Evolutionary conservation across 2,797 vertebrate genomes (phyloP).

Genomic region (Tragelaphus oryx): DNA sequence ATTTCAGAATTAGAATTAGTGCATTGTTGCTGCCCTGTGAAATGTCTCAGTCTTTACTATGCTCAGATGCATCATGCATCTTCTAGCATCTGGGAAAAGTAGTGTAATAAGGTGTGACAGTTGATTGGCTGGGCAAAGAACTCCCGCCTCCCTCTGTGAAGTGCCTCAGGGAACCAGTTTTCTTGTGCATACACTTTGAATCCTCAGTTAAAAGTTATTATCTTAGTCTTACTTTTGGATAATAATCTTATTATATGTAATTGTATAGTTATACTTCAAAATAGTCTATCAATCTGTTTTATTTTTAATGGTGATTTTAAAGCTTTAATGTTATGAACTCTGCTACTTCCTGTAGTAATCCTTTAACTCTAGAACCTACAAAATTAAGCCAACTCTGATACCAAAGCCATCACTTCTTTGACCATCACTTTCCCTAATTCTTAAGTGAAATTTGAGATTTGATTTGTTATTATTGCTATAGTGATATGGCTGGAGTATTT

Average conservation of each 20-base stretch:
- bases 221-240: neutral
- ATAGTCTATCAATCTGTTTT: neutral
- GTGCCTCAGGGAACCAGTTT: fast-evolving
- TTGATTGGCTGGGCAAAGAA: neutral
- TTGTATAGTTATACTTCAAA: neutral
- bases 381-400: neutral
- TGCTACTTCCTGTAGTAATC: neutral
- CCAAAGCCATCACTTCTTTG: neutral
- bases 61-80: neutral
- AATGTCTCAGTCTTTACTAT: neutral
- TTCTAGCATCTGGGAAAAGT: neutral
- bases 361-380: neutral
- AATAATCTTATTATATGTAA: neutral
- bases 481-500: neutral
- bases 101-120: fast-evolving
- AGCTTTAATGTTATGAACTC: neutral
- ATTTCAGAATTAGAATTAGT: neutral
- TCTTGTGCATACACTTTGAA: neutral
- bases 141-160: neutral
- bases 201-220: neutral
- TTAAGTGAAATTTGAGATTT: neutral
- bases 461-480: neutral
- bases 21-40: neutral
- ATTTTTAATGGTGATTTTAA: neutral
- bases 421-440: neutral